Evolutionary conservation across 2,797 vertebrate genomes (phyloP).

Genomic region (Anniella stebbinsi): DNA sequence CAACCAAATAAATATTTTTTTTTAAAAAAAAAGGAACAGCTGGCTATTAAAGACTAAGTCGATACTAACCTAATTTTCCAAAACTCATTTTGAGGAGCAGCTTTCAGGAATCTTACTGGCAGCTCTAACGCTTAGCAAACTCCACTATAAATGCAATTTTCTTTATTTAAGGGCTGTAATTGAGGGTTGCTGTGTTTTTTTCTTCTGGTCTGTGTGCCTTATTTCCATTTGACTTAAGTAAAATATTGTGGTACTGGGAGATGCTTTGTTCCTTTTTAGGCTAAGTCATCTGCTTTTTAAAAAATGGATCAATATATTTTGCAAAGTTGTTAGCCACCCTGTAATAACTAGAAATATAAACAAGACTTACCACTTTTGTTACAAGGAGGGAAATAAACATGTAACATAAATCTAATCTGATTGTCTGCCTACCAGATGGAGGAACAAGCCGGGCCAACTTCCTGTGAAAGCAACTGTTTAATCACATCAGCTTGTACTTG

Average conservation of each 20-base stretch:
- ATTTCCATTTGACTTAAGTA: slow-evolving; percentile 55
- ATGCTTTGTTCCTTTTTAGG: not conserved
- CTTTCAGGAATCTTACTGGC: slow-evolving; percentile 69
- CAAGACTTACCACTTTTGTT: slow-evolving; percentile 20
- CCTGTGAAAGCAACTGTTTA: slow-evolving; percentile 55
- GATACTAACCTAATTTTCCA: slow-evolving; percentile 75
- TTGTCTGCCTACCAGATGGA: slow-evolving; percentile 61
- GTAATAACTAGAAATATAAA: slow-evolving; percentile 47
- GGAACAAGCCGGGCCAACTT: slow-evolving; percentile 47
- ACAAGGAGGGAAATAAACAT: slow-evolving; percentile 58
- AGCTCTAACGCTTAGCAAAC: slow-evolving; percentile 52
- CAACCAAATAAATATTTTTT: slow-evolving; percentile 34
- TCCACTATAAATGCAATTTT: slow-evolving; percentile 64
- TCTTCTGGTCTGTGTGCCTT: not conserved
- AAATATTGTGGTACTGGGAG: slow-evolving; percentile 25
- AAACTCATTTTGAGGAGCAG: slow-evolving; percentile 68
- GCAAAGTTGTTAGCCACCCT: slow-evolving; percentile 44
- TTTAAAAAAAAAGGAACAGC: slow-evolving; percentile 64
- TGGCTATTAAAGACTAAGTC: slow-evolving; percentile 65
- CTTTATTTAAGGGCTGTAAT: slow-evolving; percentile 59
- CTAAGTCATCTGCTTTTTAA: slow-evolving; percentile 44
- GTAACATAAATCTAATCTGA: slow-evolving; percentile 48
- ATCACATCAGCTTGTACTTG: slow-evolving; percentile 54
- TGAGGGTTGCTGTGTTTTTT: slow-evolving; percentile 14
- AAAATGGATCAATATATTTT: slow-evolving; percentile 23